phyloP scores from a whole-genome alignment of 2,797 vertebrate genomes.

The Phoebastria nigripes region DNA sequence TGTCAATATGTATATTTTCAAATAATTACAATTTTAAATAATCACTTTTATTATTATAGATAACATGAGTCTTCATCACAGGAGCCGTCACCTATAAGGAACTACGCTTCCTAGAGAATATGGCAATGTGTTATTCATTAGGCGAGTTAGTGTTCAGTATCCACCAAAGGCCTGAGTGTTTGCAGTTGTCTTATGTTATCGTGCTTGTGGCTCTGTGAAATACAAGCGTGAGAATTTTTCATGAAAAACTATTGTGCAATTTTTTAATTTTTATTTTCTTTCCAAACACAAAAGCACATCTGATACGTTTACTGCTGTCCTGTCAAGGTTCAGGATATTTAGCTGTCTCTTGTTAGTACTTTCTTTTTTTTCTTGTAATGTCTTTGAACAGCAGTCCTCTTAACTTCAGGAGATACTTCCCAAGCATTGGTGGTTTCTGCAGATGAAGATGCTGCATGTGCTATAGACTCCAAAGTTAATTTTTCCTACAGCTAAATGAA shows the following conservation, averaged over 20 bases:
- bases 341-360: neutral
- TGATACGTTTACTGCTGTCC: neutral
- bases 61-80: neutral
- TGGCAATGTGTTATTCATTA: neutral
- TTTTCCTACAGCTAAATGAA: neutral
- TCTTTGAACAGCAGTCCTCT: neutral
- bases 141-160: neutral
- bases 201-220: neutral
- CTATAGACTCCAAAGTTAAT: neutral
- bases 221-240: neutral
- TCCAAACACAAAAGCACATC: neutral
- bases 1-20: neutral
- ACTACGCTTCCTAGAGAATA: neutral
- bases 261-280: neutral
- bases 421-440: neutral
- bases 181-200: neutral
- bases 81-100: neutral
- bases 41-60: neutral
- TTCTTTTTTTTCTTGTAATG: neutral
- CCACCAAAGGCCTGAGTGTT: neutral
- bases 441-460: neutral
- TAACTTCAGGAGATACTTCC: neutral
- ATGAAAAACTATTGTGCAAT: neutral
- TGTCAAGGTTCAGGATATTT: neutral
- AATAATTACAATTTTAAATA: neutral